Evolutionary conservation across 2,888 invertebrate species (phyloP).

Genomic region (Drosophila paramelanica): DNA sequence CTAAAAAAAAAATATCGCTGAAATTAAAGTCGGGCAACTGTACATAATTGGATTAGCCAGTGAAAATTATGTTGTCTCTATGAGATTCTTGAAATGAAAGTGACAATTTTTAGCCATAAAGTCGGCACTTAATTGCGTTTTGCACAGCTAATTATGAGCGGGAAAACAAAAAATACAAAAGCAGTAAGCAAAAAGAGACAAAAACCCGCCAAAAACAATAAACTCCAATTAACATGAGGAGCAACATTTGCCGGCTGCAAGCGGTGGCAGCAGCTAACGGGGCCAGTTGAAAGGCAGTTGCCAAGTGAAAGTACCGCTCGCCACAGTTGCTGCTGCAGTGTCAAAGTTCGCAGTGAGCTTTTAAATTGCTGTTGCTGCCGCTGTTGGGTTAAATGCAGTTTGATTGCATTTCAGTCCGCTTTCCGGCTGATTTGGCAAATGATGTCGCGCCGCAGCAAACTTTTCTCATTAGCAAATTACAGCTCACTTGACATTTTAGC

Average conservation of each 20-base stretch:
- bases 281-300: constrained; percentile 50
- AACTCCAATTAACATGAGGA: constrained; percentile 68
- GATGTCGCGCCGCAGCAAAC: constrained; percentile 30
- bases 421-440: constrained; percentile 57
- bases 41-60: constrained; percentile 65
- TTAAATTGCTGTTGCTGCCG: constrained; percentile 9
- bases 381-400: constrained; percentile 49
- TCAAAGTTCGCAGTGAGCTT: constrained; percentile 64
- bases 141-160: constrained; percentile 59
- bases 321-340: constrained; percentile 45
- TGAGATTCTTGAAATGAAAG: constrained; percentile 72
- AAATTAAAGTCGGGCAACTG: constrained; percentile 61
- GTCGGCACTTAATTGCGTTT: constrained; percentile 30
- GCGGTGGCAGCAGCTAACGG: constrained; percentile 32
- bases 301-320: constrained; percentile 69
- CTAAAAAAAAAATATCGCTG: background rate
- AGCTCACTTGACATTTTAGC: constrained; percentile 49
- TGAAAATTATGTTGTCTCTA: constrained; percentile 52
- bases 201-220: constrained; percentile 34
- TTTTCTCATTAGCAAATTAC: constrained; percentile 46
- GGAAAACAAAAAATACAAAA: constrained; percentile 10
- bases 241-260: constrained; percentile 49
- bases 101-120: constrained; percentile 54
- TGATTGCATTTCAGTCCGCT: constrained; percentile 45
- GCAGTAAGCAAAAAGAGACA: background rate